phyloP scores from a whole-genome alignment of 92 coral and sea anemone species.

The Virgularia gustaviana region DNA sequence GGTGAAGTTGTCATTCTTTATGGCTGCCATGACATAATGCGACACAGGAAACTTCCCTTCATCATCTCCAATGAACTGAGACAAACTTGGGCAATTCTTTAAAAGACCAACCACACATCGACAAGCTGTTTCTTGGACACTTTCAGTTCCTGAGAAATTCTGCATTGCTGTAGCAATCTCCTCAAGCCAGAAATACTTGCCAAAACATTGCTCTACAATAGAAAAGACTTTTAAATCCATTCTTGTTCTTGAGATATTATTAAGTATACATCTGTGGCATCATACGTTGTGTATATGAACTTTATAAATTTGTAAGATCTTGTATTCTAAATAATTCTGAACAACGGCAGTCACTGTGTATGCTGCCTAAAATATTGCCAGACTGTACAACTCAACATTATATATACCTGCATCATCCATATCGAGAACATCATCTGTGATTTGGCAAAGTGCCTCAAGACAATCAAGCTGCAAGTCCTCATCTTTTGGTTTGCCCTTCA shows the following conservation, averaged over 20 bases:
- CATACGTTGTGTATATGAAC: too few relatives aligned
- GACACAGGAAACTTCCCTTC: slow-evolving; percentile 60
- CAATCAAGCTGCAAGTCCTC: slow-evolving; percentile 13
- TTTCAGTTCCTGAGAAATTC: slow-evolving; percentile 66
- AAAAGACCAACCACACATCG: slow-evolving; percentile 57
- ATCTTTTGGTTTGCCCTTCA: background rate
- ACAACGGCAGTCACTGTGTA: too few relatives aligned
- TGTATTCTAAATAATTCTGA: too few relatives aligned
- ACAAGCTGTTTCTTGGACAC: slow-evolving; percentile 62
- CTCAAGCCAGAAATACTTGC: slow-evolving; percentile 54
- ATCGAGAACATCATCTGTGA: slow-evolving; percentile 15
- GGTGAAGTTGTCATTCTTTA: slow-evolving; percentile 61
- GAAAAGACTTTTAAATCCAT: too few relatives aligned
- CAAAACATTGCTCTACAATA: slow-evolving; percentile 44
- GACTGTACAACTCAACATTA: too few relatives aligned
- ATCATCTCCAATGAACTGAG: slow-evolving; percentile 58
- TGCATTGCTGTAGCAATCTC: slow-evolving; percentile 70
- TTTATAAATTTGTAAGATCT: too few relatives aligned
- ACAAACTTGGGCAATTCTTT: slow-evolving; percentile 56
- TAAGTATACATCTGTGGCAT: background rate
- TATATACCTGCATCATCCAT: too few relatives aligned
- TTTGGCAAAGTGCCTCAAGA: slow-evolving; percentile 27
- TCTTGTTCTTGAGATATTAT: too few relatives aligned
- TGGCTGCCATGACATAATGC: slow-evolving; percentile 59
- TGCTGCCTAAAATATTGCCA: too few relatives aligned